Conservation (phyloP, 2,113 vertebrate genomes). For the Podarcis cretensis region DNA sequence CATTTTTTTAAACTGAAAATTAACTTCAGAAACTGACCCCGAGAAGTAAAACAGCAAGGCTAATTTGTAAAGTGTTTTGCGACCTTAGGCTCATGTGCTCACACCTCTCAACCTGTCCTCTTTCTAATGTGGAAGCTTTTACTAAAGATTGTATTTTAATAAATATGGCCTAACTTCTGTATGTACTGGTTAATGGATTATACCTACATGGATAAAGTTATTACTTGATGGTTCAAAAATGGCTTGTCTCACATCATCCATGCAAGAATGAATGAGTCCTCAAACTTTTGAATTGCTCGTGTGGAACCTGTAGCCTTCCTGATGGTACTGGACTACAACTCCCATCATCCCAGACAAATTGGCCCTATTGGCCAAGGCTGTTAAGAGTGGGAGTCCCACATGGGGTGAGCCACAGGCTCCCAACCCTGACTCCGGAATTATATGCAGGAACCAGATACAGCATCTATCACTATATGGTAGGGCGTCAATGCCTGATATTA, state of each 20-base stretch:
- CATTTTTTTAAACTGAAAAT: background rate
- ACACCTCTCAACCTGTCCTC: background rate
- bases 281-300: too few relatives aligned
- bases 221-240: background rate
- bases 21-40: background rate
- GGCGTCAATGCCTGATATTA: too few relatives aligned
- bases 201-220: constrained; percentile 15
- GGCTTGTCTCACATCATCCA: background rate
- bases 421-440: too few relatives aligned
- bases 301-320: too few relatives aligned
- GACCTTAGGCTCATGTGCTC: background rate
- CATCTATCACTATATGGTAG: too few relatives aligned
- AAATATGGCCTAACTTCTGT: constrained; percentile 20
- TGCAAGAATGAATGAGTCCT: background rate
- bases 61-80: background rate
- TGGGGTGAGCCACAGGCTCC: too few relatives aligned
- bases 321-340: too few relatives aligned
- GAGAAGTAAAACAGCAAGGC: background rate
- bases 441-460: too few relatives aligned
- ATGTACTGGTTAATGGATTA: constrained; percentile 16
- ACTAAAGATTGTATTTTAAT: constrained; percentile 29
- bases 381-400: too few relatives aligned
- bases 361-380: too few relatives aligned
- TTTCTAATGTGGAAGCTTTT: constrained; percentile 15
- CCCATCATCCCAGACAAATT: too few relatives aligned